Percentiles rank a stretch among this genome's conserved stretches.
These are phyloP conservation scores for Ceyx melanurus DNA, from an alignment of 2,113 vertebrate species.

Conservation along the genomic window DNA sequence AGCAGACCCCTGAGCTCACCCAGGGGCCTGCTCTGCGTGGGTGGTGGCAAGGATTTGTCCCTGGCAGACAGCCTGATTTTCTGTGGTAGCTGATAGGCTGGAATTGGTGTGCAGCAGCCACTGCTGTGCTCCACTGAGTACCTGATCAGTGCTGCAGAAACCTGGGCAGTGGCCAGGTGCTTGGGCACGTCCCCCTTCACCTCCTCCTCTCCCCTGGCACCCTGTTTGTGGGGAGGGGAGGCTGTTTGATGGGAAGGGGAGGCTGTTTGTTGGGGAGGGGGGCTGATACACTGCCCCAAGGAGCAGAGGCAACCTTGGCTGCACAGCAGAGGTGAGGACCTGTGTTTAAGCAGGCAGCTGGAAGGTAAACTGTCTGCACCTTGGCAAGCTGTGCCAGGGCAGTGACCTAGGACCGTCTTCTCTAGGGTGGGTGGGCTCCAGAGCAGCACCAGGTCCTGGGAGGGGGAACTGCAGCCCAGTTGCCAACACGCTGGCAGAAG, in stretches of 20 bases:
- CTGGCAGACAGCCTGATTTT: conserved; percentile 20
- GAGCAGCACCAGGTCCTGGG: not conserved
- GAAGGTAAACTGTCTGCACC: not conserved
- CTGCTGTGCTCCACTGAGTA: not conserved
- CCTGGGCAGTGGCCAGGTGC: rapidly evolving
- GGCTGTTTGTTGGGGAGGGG: not conserved
- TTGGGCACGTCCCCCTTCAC: rapidly evolving
- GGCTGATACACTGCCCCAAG: not conserved
- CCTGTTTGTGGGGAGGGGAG: not conserved
- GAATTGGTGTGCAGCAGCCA: not conserved
- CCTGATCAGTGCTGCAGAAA: not conserved
- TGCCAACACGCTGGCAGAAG: not conserved
- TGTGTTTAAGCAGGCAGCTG: not conserved
- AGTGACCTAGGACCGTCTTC: not conserved
- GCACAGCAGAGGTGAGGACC: not conserved
- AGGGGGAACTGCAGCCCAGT: not conserved
- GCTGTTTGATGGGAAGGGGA: not conserved
- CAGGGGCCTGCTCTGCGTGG: not conserved
- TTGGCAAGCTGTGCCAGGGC: not conserved
- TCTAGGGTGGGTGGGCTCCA: not conserved
- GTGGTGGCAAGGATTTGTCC: not conserved
- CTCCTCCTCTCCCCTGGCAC: not conserved
- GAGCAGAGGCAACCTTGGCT: not conserved
- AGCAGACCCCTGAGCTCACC: not conserved
- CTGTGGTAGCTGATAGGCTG: conserved; percentile 27